Evolutionary conservation across 2,888 invertebrate species (phyloP), one percentile per base, ranked within the genome.

Genomic region (Polietes domitor): DNA sequence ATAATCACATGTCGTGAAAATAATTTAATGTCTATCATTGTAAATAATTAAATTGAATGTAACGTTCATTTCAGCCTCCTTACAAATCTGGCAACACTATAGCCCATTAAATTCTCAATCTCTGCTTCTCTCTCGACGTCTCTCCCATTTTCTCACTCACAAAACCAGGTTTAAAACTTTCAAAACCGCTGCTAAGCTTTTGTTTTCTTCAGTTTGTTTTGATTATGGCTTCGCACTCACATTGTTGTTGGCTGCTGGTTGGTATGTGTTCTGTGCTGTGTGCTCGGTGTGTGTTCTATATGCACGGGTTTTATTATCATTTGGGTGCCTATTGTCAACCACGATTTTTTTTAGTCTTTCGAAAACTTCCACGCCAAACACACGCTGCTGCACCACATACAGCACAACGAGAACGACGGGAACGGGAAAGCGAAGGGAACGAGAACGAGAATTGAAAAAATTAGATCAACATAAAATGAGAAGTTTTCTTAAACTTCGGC

Each of bases 241-340:
- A 61, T 47, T 21, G 21, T 41, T 58, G 41, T 43, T 6, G 55
- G 17, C 58, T 71, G 21, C 55, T 76, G 53, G 68, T 43, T 65
- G 26, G 4, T 55, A 55, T 50, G 15, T 63, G 55, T 71, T n/a
- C 28, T 71, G 9, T 72, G 7, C 21, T 72, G 10, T 21, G 12
- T 41, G 15, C 19, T 9, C 26, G 58, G 41, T 37, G 37, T 32
- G 32, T 32, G n/a, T n/a, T n/a, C n/a, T n/a, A n/a, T n/a, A 32
- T 7, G 37, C 10, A 37, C 37, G 24, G 58, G 58, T 58, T 12
- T 58, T 61, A n/a, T 61, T 28, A 61, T 61, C 61, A 58, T 58
- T 87, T 89, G 77, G 82, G 86, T 28, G 87, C 86, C 7, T 87
- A 81, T 21, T 77, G 77, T 0, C 28, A 87, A 43, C 86, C 87